These are phyloP conservation scores for Solea solea DNA, from an alignment of 2,113 vertebrate species.

Conservation along the genomic window DNA sequence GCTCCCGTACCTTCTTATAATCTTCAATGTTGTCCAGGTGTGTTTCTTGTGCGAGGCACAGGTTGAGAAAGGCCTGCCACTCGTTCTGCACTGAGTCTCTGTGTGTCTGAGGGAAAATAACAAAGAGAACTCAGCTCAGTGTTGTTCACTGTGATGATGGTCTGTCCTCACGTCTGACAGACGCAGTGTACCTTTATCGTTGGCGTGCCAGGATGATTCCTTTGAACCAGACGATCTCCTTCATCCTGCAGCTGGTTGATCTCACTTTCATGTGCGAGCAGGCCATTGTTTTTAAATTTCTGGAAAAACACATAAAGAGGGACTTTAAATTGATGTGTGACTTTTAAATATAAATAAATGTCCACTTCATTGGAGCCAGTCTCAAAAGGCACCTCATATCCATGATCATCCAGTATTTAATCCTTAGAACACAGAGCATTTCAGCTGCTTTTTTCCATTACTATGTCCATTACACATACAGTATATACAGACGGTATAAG, in stretches of 20 bases:
- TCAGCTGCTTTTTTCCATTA: too few species aligned
- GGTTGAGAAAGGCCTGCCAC: constrained; percentile 94
- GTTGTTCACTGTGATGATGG: too few species aligned
- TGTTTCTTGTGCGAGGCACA: constrained; percentile 92
- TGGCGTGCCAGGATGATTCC: constrained; percentile 85
- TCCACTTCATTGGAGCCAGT: too few species aligned
- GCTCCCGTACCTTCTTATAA: constrained; percentile 86
- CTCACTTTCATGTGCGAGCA: constrained; percentile 87
- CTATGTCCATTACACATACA: too few species aligned
- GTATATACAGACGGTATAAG: too few species aligned
- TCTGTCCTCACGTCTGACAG: background rate
- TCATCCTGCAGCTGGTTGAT: constrained; percentile 87
- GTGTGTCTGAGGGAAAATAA: constrained; percentile 81
- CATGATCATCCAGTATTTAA: too few species aligned
- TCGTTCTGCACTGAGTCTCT: constrained; percentile 85
- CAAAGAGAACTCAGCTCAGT: background rate
- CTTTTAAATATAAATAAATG: too few species aligned
- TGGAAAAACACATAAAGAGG: constrained; percentile 45
- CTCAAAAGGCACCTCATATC: too few species aligned
- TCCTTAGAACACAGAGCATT: too few species aligned
- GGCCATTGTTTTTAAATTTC: constrained; percentile 89
- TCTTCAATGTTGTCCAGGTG: constrained; percentile 88
- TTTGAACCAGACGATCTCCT: constrained; percentile 82
- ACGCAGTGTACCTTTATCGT: constrained; percentile 81
- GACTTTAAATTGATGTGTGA: background rate